Conservation (phyloP, 2,113 vertebrate species). For the Uria lomvia region DNA sequence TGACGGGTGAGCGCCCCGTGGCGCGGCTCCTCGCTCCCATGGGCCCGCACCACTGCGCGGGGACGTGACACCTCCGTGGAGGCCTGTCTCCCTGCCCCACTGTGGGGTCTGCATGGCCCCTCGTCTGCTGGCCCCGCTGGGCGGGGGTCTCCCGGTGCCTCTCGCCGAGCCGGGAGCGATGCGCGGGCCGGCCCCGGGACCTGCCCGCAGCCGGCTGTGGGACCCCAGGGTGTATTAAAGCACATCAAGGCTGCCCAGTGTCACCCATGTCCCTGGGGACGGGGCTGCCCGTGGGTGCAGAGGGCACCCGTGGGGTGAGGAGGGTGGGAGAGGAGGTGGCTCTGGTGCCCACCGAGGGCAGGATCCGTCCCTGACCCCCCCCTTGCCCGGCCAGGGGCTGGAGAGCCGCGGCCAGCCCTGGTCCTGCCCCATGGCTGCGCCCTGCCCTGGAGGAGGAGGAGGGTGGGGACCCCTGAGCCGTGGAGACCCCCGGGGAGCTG, state of each 20-base stretch:
- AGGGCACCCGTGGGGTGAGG: background rate
- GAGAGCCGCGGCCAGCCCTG: background rate
- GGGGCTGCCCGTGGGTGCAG: background rate
- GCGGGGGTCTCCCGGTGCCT: background rate
- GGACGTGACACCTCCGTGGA: background rate
- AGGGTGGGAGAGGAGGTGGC: background rate
- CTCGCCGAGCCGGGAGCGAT: fast-evolving
- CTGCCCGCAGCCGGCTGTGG: background rate
- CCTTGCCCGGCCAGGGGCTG: fast-evolving
- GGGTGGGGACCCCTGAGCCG: background rate
- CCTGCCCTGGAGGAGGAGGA: background rate
- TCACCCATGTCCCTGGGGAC: background rate
- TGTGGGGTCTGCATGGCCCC: background rate
- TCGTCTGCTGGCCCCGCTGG: too few species aligned
- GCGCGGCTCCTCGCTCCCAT: background rate
- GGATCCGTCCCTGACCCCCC: background rate
- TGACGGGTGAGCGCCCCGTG: fast-evolving
- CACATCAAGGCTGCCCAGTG: background rate
- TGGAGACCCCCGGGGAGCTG: fast-evolving
- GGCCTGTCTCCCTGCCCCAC: fast-evolving
- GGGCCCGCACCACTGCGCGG: background rate
- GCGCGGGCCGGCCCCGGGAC: background rate
- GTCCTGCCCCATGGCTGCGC: background rate
- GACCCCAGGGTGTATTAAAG: background rate
- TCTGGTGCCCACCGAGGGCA: fast-evolving